Conservation (phyloP, 2,113 vertebrate genomes). For the Oncorhynchus mykiss region DNA sequence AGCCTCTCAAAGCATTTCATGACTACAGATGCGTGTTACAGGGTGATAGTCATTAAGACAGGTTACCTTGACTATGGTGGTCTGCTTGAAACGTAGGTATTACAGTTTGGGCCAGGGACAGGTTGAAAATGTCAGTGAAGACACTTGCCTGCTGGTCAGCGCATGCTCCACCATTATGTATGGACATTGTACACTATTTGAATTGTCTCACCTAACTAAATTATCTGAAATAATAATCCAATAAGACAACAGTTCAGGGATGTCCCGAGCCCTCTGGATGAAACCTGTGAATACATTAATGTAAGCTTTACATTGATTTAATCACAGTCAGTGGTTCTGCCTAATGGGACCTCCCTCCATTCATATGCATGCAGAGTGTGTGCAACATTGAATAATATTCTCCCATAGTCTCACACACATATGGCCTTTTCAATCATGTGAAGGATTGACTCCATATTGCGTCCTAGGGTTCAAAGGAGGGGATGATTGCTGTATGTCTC, state of each 20-base stretch:
- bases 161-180: slow-evolving; percentile 41
- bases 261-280: not conserved
- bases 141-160: too few relatives aligned
- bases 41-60: too few relatives aligned
- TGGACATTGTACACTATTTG: slow-evolving; percentile 31
- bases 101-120: not conserved
- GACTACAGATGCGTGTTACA: too few relatives aligned
- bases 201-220: slow-evolving; percentile 64
- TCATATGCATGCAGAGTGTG: slow-evolving; percentile 34
- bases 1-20: too few relatives aligned
- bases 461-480: slow-evolving; percentile 63
- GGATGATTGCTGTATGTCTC: slow-evolving; percentile 70
- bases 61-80: too few relatives aligned
- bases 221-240: slow-evolving; percentile 71
- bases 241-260: slow-evolving; percentile 43
- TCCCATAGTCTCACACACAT: slow-evolving; percentile 1
- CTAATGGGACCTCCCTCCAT: slow-evolving; percentile 36
- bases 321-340: slow-evolving; percentile 61
- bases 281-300: not conserved
- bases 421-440: slow-evolving; percentile 65
- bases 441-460: slow-evolving; percentile 62
- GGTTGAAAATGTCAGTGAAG: too few relatives aligned
- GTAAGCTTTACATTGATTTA: slow-evolving; percentile 53
- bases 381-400: slow-evolving; percentile 67
- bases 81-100: too few relatives aligned